Evolutionary conservation across 1,140 invertebrate genomes (phyloP).

Genomic region (Sipha flava): DNA sequence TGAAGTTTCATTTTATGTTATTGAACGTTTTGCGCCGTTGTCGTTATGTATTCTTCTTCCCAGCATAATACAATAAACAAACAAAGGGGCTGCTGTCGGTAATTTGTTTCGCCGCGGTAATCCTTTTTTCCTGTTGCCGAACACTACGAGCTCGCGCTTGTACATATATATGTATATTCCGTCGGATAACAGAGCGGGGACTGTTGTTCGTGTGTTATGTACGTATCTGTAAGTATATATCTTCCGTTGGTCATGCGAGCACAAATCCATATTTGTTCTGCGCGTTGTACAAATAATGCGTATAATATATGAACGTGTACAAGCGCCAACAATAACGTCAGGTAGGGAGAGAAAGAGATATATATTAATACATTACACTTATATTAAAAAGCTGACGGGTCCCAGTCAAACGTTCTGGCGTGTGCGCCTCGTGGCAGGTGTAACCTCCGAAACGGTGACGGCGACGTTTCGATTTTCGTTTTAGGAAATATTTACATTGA

Average conservation of each 20-base stretch:
- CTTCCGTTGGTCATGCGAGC: background rate
- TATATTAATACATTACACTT: too few relatives aligned
- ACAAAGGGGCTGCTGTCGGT: background rate
- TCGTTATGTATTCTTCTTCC: background rate
- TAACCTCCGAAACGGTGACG: too few relatives aligned
- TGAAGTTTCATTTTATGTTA: background rate
- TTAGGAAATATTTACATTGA: too few relatives aligned
- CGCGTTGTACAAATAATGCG: background rate
- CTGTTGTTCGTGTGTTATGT: too few relatives aligned
- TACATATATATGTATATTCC: background rate
- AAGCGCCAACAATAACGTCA: background rate
- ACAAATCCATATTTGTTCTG: background rate
- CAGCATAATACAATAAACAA: background rate
- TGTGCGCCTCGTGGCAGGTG: too few relatives aligned
- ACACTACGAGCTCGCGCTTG: background rate
- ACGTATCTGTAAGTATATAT: too few relatives aligned
- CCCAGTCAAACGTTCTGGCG: too few relatives aligned
- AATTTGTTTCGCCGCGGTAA: conserved; percentile 4
- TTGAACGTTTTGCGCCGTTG: background rate
- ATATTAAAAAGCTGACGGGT: too few relatives aligned
- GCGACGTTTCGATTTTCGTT: too few relatives aligned
- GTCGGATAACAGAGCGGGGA: too few relatives aligned
- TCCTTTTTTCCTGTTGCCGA: background rate
- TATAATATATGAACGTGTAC: background rate
- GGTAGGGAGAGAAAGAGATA: too few relatives aligned